Evolutionary conservation across 2,797 vertebrate genomes (phyloP).

Genomic region (Urosaurus nigricauda): DNA sequence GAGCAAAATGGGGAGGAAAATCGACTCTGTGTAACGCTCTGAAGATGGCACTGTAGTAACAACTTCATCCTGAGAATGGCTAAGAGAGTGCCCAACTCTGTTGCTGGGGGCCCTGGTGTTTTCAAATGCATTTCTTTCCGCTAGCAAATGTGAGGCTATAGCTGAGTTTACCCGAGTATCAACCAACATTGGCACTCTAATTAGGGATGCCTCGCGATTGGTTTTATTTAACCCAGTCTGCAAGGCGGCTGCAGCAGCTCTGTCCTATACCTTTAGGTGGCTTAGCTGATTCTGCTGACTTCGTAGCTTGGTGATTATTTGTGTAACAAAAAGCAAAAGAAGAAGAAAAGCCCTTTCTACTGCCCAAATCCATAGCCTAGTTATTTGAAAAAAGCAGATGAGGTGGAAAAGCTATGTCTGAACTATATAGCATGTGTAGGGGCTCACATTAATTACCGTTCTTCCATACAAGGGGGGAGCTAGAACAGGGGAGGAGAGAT

Average conservation of each 20-base stretch:
- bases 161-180: slow-evolving; percentile 55
- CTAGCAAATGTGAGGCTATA: slow-evolving; percentile 49
- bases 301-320: background rate
- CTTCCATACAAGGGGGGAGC: background rate
- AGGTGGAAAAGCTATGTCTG: background rate
- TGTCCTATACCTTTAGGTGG: slow-evolving; percentile 30
- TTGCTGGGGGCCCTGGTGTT: slow-evolving; percentile 57
- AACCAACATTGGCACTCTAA: slow-evolving; percentile 43
- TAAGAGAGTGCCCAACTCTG: slow-evolving; percentile 57
- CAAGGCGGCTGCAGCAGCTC: slow-evolving; percentile 43
- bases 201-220: slow-evolving; percentile 49
- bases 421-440: background rate
- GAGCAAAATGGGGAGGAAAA: background rate
- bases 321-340: background rate
- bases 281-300: slow-evolving; percentile 2
- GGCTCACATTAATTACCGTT: background rate
- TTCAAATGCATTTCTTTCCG: slow-evolving; percentile 53
- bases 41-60: slow-evolving; percentile 81
- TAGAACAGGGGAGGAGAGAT: background rate
- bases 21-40: slow-evolving; percentile 70
- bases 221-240: slow-evolving; percentile 53
- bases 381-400: background rate
- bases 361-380: background rate
- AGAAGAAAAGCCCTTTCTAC: background rate
- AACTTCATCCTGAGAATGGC: slow-evolving; percentile 68